Evolutionary conservation across 2,113 vertebrate genomes (phyloP).

Genomic region (Lipotes vexillifer): DNA sequence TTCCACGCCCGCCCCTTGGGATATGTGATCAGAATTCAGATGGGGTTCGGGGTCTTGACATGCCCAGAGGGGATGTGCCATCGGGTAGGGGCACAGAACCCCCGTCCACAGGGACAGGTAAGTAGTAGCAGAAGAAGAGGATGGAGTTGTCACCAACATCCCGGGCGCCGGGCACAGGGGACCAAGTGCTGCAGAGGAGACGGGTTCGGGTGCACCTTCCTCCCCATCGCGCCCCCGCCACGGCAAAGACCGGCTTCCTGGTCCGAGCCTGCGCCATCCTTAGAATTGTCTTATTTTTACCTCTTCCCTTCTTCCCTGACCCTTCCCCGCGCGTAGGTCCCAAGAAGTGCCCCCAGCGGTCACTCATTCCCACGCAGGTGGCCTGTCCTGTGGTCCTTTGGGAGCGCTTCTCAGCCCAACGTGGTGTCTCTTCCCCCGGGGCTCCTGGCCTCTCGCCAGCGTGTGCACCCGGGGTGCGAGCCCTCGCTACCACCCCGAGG

Average conservation of each 20-base stretch:
- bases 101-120: neutral
- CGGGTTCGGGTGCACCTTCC: neutral
- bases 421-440: neutral
- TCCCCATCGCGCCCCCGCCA: rapidly evolving
- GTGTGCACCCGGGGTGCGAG: neutral
- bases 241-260: neutral
- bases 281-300: neutral
- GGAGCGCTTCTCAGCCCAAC: neutral
- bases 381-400: neutral
- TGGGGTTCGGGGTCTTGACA: neutral
- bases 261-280: neutral
- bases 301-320: neutral
- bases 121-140: neutral
- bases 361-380: neutral
- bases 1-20: no score
- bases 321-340: neutral
- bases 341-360: neutral
- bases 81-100: neutral
- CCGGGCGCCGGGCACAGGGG: neutral
- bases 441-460: neutral
- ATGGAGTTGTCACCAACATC: neutral
- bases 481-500: neutral
- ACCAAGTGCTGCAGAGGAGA: rapidly evolving
- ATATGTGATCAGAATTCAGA: neutral
- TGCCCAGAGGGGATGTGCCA: neutral